Conservation (phyloP, 37 sponge, comb jelly and placozoan species). For the Tethya wilhelma region DNA sequence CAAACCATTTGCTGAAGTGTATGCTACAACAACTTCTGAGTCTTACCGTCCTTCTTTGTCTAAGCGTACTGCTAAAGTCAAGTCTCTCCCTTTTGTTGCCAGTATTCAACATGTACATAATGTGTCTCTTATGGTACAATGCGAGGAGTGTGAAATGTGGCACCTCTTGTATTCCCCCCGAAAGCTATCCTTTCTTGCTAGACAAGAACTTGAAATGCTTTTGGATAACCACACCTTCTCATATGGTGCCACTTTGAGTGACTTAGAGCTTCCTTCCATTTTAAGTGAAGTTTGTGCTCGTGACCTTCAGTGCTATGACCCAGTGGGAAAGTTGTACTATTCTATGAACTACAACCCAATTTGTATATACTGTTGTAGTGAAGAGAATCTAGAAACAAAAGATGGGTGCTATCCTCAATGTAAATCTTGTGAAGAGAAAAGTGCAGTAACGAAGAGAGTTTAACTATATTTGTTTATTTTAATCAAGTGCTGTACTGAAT, state of each 20-base stretch:
- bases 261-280: conserved; percentile 13
- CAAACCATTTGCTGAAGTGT: conserved; percentile 4
- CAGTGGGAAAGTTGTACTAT: conserved; percentile 57
- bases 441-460: background rate
- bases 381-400: background rate
- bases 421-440: background rate
- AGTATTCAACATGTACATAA: conserved; percentile 42
- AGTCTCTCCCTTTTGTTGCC: conserved; percentile 16
- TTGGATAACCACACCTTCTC: conserved; percentile 15
- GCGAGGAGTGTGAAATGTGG: conserved; percentile 56
- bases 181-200: background rate
- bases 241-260: conserved; percentile 28
- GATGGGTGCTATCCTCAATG: conserved; percentile 27
- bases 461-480: background rate
- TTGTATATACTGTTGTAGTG: conserved; percentile 49
- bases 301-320: conserved; percentile 23
- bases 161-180: background rate
- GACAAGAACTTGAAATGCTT: background rate
- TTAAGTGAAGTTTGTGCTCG: conserved; percentile 14
- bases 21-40: conserved; percentile 7
- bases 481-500: no score
- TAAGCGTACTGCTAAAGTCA: background rate
- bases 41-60: conserved; percentile 1
- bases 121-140: conserved; percentile 21
- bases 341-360: conserved; percentile 52